These are phyloP conservation scores for Eudorcas thomsonii DNA, from an alignment of 2,113 vertebrate genomes.

Conservation along the genomic window DNA sequence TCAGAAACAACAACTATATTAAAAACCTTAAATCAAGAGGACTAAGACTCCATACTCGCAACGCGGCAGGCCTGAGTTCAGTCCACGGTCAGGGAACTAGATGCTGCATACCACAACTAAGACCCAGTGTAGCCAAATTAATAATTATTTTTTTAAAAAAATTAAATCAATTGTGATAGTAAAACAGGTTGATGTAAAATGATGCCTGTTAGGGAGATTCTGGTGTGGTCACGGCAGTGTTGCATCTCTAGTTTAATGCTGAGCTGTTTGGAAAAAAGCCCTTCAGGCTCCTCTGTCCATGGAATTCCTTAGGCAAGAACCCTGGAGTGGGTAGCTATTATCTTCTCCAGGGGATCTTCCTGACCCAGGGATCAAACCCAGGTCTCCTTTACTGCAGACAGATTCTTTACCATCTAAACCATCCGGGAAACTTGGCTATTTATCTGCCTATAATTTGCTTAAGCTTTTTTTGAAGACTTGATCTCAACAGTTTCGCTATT, in stretches of 20 bases:
- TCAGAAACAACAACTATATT: neutral
- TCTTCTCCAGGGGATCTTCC: neutral
- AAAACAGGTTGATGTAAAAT: neutral
- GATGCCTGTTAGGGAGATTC: neutral
- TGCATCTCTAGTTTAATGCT: neutral
- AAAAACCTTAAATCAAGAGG: neutral
- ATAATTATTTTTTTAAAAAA: neutral
- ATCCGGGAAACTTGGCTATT: neutral
- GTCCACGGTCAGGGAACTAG: neutral
- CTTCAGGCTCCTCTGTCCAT: neutral
- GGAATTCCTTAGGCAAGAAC: neutral
- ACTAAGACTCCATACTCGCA: neutral
- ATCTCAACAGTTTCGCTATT: neutral
- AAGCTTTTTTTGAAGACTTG: neutral
- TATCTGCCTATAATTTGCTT: neutral
- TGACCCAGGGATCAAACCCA: neutral
- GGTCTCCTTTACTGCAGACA: neutral
- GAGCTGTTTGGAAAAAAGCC: neutral
- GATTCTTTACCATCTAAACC: neutral
- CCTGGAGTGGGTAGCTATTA: neutral
- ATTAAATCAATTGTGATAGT: neutral
- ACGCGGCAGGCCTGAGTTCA: neutral
- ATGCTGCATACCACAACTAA: neutral
- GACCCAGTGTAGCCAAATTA: neutral
- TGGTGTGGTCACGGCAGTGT: neutral